Evolutionary conservation across 2,113 vertebrate genomes (phyloP).

Genomic region (Notarius quadriscutis): DNA sequence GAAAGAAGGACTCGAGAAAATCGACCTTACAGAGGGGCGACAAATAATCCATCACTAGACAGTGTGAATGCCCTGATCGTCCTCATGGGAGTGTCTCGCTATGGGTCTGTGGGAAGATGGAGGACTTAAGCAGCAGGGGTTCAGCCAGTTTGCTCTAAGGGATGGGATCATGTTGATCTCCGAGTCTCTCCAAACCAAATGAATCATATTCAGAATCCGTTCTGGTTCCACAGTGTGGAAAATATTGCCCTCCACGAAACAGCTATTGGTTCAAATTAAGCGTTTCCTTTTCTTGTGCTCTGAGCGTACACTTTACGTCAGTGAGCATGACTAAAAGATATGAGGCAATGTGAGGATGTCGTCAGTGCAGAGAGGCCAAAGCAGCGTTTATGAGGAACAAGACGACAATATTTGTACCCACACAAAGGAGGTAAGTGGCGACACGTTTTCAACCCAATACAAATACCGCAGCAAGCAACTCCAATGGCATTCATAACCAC

Average conservation of each 20-base stretch:
- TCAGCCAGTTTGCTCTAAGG: neutral
- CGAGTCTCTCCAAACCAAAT: neutral
- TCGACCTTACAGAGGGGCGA: constrained; percentile 37
- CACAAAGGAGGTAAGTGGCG: neutral
- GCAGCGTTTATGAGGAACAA: neutral
- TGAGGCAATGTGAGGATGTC: too few species aligned
- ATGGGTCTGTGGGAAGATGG: constrained; percentile 44
- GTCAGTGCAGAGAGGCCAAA: neutral
- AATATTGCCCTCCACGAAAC: neutral
- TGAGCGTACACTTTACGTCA: neutral
- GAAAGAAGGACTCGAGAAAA: neutral
- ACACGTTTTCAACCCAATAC: neutral
- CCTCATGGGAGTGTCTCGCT: constrained; percentile 26
- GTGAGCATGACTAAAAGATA: neutral
- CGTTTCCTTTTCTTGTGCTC: constrained; percentile 18
- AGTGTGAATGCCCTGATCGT: constrained; percentile 1
- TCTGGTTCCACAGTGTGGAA: constrained; percentile 20
- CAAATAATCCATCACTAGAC: constrained; percentile 37
- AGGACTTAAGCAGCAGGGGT: neutral
- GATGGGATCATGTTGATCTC: neutral
- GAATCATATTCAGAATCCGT: constrained; percentile 22
- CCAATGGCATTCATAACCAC: neutral
- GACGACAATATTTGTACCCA: neutral
- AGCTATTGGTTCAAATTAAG: neutral
- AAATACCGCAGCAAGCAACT: neutral